Conservation (phyloP, 2,797 vertebrate species). For the Delichon dasypus region DNA sequence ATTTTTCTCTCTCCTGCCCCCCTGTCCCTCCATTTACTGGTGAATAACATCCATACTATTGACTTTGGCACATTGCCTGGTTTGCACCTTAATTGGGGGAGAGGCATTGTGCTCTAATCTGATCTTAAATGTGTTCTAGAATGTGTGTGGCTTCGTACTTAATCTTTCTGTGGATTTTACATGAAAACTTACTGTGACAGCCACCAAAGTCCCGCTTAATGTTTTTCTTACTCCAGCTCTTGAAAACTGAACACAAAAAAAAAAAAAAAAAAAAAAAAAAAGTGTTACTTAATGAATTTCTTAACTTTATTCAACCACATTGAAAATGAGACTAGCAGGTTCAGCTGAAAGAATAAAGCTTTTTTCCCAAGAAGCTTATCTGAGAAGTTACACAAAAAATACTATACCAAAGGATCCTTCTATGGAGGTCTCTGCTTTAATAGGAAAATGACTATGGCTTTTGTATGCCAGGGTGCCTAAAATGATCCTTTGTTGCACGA, state of each 20-base stretch:
- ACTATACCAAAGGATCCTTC: background rate
- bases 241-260: background rate
- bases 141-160: background rate
- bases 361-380: background rate
- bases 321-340: background rate
- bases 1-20: background rate
- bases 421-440: background rate
- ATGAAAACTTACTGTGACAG: background rate
- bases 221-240: background rate
- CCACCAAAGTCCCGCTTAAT: rapidly evolving
- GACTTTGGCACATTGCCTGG: background rate
- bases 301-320: background rate
- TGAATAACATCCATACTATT: background rate
- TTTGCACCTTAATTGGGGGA: rapidly evolving
- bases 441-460: background rate
- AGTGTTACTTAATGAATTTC: background rate
- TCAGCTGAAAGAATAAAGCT: background rate
- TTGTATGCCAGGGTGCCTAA: background rate
- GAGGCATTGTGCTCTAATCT: background rate
- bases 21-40: rapidly evolving
- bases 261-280: background rate
- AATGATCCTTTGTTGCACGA: background rate
- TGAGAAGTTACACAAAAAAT: background rate
- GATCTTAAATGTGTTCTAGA: background rate
- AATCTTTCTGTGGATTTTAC: background rate